Percentiles rank a stretch among this genome's conserved stretches.
Evolutionary conservation across 1,140 invertebrate species (phyloP).

Genomic region (Andricus grossulariae): DNA sequence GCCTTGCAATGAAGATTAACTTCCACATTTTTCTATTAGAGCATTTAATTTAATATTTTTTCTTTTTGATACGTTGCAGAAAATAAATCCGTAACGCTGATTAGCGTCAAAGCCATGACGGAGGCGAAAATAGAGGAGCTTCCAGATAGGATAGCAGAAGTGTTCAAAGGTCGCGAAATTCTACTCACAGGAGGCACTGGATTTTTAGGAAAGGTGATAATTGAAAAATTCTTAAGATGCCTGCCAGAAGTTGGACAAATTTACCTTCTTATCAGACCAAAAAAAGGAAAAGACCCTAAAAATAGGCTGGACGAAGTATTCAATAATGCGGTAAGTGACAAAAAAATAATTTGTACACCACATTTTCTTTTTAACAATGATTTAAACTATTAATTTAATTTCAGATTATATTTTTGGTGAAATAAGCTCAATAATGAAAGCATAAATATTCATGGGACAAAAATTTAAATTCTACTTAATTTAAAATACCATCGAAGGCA

Average conservation of each 20-base stretch:
- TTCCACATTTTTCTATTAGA: too few species aligned
- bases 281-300: slow-evolving; percentile 85
- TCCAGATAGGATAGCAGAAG: slow-evolving; percentile 71
- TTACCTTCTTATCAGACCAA: slow-evolving; percentile 86
- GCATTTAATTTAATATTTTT: neutral
- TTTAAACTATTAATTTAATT: neutral
- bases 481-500: too few species aligned
- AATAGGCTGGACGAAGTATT: slow-evolving; percentile 84
- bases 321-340: slow-evolving; percentile 78
- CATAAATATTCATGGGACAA: too few species aligned
- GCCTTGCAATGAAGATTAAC: too few species aligned
- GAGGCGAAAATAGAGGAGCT: slow-evolving; percentile 50
- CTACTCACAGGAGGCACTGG: slow-evolving; percentile 80
- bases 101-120: slow-evolving; percentile 36
- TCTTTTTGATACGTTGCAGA: slow-evolving; percentile 2
- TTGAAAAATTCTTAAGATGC: slow-evolving; percentile 83
- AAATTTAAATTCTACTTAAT: too few species aligned
- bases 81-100: slow-evolving; percentile 19
- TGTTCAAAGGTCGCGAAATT: slow-evolving; percentile 74
- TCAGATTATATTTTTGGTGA: too few species aligned
- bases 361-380: neutral
- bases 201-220: slow-evolving; percentile 83
- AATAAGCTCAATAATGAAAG: too few species aligned
- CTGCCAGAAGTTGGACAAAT: slow-evolving; percentile 83
- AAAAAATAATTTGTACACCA: neutral